These are phyloP conservation scores for Oscheius sp. DNA, from an alignment of 2,888 invertebrate species.

Conservation along the genomic window DNA sequence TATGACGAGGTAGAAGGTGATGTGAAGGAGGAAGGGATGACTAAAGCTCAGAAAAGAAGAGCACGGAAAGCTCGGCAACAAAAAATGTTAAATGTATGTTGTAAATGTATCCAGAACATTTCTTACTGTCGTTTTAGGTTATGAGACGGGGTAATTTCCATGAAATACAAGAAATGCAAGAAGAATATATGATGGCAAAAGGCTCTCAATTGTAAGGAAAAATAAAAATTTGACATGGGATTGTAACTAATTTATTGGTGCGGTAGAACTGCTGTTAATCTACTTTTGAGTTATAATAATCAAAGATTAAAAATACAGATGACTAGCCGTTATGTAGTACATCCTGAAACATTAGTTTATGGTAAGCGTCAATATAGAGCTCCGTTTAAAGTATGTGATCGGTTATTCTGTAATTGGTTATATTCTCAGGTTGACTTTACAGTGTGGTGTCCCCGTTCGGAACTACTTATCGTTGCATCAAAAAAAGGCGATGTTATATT, in stretches of 20 bases:
- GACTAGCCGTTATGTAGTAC: background rate
- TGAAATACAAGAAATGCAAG: conserved; percentile 68
- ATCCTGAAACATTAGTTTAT: conserved; percentile 9
- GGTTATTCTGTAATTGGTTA: background rate
- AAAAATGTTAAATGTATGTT: conserved; percentile 53
- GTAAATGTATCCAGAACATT: background rate
- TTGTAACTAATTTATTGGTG: background rate
- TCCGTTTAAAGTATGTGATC: conserved; percentile 46
- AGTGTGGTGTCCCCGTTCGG: conserved; percentile 49
- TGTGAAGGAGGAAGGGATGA: conserved; percentile 33
- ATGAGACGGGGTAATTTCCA: conserved; percentile 70
- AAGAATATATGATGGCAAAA: conserved; percentile 41
- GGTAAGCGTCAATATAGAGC: conserved; percentile 45
- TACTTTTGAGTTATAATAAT: background rate
- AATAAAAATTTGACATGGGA: conserved; percentile 5
- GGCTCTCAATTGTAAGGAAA: conserved; percentile 9
- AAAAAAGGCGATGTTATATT: conserved; percentile 61
- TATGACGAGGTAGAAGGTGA: conserved; percentile 45
- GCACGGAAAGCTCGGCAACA: conserved; percentile 57
- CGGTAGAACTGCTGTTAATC: background rate
- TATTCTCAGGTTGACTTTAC: conserved; percentile 19
- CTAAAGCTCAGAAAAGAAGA: conserved; percentile 57
- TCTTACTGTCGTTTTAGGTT: conserved; percentile 40
- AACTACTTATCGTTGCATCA: conserved; percentile 63
- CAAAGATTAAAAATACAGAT: background rate